Evolutionary conservation across 2,797 vertebrate species (phyloP), one percentile per base, ranked within the genome.

Genomic region (Decapterus maruadsi): DNA sequence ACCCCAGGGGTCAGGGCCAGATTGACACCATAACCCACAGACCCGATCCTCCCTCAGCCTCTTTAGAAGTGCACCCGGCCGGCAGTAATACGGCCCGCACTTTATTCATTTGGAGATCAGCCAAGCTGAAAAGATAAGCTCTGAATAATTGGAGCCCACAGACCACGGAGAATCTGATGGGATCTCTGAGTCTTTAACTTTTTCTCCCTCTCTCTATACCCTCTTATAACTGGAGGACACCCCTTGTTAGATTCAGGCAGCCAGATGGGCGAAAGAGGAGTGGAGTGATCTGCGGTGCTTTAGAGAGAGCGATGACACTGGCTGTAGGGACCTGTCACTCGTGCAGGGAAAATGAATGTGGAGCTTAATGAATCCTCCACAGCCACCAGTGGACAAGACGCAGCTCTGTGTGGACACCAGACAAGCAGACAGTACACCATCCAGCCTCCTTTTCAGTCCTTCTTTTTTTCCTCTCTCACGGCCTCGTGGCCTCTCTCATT

Each of bases 121-220:
- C 93, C 85, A 84, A 94, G 93, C 96, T 96, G 96, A 96, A 96
- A 96, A 96, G 96, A 97, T 97, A 97, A 98, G 97, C 97, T 97
- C 95, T 96, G 96, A 97, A 97, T 97, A 97, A 98, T 97, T 97
- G 96, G 96, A 96, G 94, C 83, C 96, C 95, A 92, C 93, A 92
- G 95, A 96, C 95, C 96, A 95, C 89, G 89, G 94, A 96, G 94
- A 96, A 96, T 96, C 95, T 94, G 94, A 93, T 91, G 91, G 90
- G 92, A 90, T 93, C 90, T 90, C 65, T 7, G 76, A 90, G 94
- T 94, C 91, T 92, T 83, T 93, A 81, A 85, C 95, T 91, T 91
- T 92, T 91, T 85, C 51, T 85, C 20, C 78, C 77, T 91, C 90
- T 89, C 88, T 92, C 78, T 91, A 80, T 81, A 80, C 75, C 73